phyloP scores from a whole-genome alignment of 2,888 invertebrate genomes.

The Homarus gammarus region DNA sequence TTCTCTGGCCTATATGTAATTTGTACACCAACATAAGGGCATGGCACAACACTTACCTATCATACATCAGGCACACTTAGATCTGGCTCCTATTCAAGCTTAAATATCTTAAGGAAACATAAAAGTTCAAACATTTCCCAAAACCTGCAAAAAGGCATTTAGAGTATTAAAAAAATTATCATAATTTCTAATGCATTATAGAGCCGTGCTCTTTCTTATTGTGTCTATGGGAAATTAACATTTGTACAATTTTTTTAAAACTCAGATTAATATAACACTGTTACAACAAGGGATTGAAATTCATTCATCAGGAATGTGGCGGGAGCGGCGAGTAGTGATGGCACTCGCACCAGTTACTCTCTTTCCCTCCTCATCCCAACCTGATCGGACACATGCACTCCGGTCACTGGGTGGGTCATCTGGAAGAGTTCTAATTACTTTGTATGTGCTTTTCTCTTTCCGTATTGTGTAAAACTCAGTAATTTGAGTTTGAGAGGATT shows the following conservation, averaged over 20 bases:
- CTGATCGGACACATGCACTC: slow-evolving; percentile 7
- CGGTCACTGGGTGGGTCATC: slow-evolving; percentile 61
- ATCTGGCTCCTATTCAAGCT: slow-evolving; percentile 34
- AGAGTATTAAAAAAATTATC: slow-evolving; percentile 9
- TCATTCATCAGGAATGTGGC: slow-evolving; percentile 57
- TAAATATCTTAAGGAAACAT: slow-evolving; percentile 22
- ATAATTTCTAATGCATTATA: slow-evolving; percentile 29
- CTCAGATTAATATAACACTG: background rate
- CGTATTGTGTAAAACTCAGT: slow-evolving; percentile 68
- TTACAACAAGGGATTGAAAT: slow-evolving; percentile 3
- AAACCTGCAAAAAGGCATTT: slow-evolving; percentile 26
- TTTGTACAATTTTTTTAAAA: slow-evolving; percentile 29
- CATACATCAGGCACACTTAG: slow-evolving; percentile 42
- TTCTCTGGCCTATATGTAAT: slow-evolving; percentile 43
- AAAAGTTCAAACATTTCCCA: slow-evolving; percentile 10
- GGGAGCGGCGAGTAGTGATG: slow-evolving; percentile 52
- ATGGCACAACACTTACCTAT: slow-evolving; percentile 65
- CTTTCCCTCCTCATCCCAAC: slow-evolving; percentile 50
- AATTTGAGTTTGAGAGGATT: slow-evolving; percentile 58
- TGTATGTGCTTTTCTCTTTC: slow-evolving; percentile 65
- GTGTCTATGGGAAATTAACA: slow-evolving; percentile 21
- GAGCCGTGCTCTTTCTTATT: slow-evolving; percentile 41
- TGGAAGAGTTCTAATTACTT: slow-evolving; percentile 66
- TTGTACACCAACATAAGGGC: slow-evolving; percentile 57
- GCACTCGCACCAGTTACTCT: slow-evolving; percentile 17